Conservation (phyloP, 2,797 vertebrate species). For the Eulemur rubriventer region DNA sequence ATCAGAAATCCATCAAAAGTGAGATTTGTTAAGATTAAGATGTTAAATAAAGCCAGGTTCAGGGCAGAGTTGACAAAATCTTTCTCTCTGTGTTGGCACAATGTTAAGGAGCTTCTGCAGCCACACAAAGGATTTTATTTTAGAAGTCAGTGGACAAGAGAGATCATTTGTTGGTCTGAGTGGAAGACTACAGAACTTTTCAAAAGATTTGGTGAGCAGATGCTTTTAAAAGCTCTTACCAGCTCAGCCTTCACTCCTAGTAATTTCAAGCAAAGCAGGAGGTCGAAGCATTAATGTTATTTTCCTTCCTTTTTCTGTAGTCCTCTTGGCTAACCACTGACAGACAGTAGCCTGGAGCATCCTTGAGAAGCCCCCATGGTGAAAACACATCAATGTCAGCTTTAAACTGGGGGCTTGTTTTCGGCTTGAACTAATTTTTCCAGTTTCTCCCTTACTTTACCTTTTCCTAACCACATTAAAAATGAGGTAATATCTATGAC, state of each 20-base stretch:
- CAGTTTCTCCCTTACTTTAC: slow-evolving; percentile 26
- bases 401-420: slow-evolving; percentile 63
- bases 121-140: slow-evolving; percentile 8
- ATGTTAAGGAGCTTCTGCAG: background rate
- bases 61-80: slow-evolving; percentile 36
- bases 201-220: slow-evolving; percentile 52
- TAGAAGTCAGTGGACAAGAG: background rate
- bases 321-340: slow-evolving; percentile 33
- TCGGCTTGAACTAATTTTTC: slow-evolving; percentile 66
- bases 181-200: slow-evolving; percentile 34
- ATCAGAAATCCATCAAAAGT: slow-evolving; percentile 59
- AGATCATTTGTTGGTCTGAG: slow-evolving; percentile 3
- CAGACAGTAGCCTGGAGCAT: slow-evolving; percentile 25
- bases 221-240: slow-evolving; percentile 62
- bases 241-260: slow-evolving; percentile 47
- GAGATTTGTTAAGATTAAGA: slow-evolving; percentile 72
- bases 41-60: slow-evolving; percentile 34
- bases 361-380: background rate
- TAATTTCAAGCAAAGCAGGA: slow-evolving; percentile 60
- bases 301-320: slow-evolving; percentile 62
- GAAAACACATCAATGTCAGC: slow-evolving; percentile 61
- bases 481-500: slow-evolving; percentile 34
- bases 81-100: slow-evolving; percentile 8
- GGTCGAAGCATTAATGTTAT: slow-evolving; percentile 36
- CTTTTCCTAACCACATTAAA: slow-evolving; percentile 45